These are phyloP conservation scores for Ictidomys tridecemlineatus DNA, from an alignment of 2,113 vertebrate genomes.

Conservation along the genomic window DNA sequence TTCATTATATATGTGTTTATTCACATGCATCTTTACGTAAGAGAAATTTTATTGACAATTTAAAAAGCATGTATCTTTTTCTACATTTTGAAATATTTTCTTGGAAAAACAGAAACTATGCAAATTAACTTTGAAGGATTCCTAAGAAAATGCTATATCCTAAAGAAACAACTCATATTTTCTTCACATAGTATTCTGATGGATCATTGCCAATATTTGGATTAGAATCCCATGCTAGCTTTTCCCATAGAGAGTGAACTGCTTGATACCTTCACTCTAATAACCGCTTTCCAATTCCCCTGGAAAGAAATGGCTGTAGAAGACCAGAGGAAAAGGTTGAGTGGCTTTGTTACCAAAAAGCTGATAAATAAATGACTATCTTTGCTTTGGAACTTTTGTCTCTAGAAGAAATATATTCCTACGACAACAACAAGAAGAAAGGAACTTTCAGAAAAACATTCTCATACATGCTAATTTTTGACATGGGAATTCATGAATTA, in stretches of 20 bases:
- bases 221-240: background rate
- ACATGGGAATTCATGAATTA: background rate
- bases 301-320: background rate
- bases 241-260: background rate
- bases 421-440: constrained; percentile 61
- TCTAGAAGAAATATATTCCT: constrained; percentile 59
- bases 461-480: background rate
- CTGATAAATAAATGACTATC: background rate
- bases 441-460: constrained; percentile 59
- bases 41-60: background rate
- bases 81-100: background rate
- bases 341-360: constrained; percentile 25
- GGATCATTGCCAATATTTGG: background rate
- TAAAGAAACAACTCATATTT: background rate
- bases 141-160: background rate
- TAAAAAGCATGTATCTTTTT: background rate
- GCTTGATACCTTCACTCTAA: background rate
- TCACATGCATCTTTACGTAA: background rate
- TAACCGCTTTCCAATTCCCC: background rate
- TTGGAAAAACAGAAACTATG: background rate
- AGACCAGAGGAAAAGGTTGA: background rate
- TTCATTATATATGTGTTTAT: background rate
- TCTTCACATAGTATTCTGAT: background rate
- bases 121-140: background rate
- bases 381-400: constrained; percentile 50